Percentiles rank a stretch among this genome's conserved stretches.
phyloP scores from a whole-genome alignment of 2,113 vertebrate genomes.

The Festucalex cinctus region DNA sequence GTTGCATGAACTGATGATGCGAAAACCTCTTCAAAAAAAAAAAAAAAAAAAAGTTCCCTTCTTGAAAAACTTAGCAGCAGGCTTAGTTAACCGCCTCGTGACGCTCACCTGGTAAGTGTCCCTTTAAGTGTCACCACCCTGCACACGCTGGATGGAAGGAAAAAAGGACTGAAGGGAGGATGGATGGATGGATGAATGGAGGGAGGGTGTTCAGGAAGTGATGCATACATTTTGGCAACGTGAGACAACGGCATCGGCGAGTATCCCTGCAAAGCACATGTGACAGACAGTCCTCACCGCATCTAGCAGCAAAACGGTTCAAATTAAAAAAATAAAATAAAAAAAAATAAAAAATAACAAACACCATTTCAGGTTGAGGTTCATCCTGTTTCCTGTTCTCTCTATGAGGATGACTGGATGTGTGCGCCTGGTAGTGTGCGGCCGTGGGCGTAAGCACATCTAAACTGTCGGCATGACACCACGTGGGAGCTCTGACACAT shows the following conservation, averaged over 20 bases:
- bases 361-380: not conserved
- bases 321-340: not conserved
- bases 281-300: not conserved
- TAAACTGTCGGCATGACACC: slow-evolving; percentile 61
- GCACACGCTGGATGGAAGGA: not conserved
- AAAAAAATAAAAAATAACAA: not conserved
- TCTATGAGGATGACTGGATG: slow-evolving; percentile 13
- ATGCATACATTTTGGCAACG: slow-evolving; percentile 1
- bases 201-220: not conserved
- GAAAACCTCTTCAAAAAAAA: too few relatives aligned
- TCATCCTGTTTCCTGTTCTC: not conserved
- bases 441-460: slow-evolving; percentile 48
- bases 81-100: not conserved
- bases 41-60: not conserved
- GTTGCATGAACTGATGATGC: too few relatives aligned
- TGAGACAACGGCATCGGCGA: not conserved
- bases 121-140: not conserved
- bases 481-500: slow-evolving; percentile 62
- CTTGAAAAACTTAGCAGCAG: not conserved
- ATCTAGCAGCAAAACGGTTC: not conserved
- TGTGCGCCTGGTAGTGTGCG: slow-evolving; percentile 42
- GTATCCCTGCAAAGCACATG: not conserved
- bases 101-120: not conserved
- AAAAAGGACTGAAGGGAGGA: not conserved
- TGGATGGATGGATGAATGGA: not conserved